phyloP scores from a whole-genome alignment of 2,113 vertebrate species.

The Hassar affinis region DNA sequence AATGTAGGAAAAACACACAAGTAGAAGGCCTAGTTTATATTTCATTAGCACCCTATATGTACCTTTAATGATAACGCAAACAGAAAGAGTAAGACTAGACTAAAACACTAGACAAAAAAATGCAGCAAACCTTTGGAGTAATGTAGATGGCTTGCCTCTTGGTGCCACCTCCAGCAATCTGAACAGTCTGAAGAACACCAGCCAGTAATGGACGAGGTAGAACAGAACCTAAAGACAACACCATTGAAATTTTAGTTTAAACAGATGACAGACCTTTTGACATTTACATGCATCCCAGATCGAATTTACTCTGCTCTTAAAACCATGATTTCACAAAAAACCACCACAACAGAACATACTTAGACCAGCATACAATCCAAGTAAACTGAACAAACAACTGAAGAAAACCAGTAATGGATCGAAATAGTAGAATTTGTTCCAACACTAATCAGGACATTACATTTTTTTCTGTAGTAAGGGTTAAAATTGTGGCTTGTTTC shows the following conservation, averaged over 20 bases:
- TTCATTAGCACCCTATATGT: background rate
- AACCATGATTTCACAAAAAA: background rate
- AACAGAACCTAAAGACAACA: conserved; percentile 28
- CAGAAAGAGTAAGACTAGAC: background rate
- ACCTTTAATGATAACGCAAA: background rate
- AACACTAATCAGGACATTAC: background rate
- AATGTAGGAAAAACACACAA: background rate
- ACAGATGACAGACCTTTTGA: background rate
- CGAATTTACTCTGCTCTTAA: background rate
- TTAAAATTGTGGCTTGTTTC: background rate
- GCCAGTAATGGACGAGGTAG: conserved; percentile 44
- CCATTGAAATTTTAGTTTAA: background rate
- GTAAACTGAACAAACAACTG: background rate
- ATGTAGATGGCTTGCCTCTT: conserved; percentile 80
- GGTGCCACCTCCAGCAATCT: conserved; percentile 58
- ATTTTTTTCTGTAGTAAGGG: background rate
- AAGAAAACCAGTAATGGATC: background rate
- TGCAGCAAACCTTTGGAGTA: conserved; percentile 74
- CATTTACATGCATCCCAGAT: background rate
- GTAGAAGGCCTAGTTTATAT: background rate
- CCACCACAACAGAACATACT: background rate
- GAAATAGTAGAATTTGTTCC: background rate
- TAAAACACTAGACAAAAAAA: conserved; percentile 60
- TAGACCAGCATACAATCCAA: background rate
- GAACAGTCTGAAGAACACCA: conserved; percentile 58